Base-by-base conservation (phyloP, 2,113 vertebrate species). In the Verasper variegatus region DNA sequence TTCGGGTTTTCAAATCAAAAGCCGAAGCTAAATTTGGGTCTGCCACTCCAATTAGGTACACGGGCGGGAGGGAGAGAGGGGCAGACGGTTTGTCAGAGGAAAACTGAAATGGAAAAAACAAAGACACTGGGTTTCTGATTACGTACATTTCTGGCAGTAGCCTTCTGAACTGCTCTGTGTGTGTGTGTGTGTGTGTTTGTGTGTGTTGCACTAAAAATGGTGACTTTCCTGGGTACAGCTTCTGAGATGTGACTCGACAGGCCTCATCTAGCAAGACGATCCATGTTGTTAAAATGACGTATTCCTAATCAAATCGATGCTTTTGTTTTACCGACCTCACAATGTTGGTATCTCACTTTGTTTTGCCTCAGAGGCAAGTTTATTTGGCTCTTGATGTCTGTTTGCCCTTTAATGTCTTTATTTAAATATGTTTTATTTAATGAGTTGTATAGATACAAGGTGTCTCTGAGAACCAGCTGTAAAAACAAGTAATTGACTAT, bases 21-120 rank as follows among this genome's bases (percentile, higher is more conserved):
- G 52, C 71, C 2, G 0, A 20, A 23, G 71, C 72, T 89, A 86
- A 65, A 83, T 87, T 79, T 71, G 55, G 66, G 35, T 68, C 80
- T 64, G 72, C 82, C 76, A 71, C 68, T 88, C 51, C 68, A 89
- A 76, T 88, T 83, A 75, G 74, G 9, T 35, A 37, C 51, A 15
- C 6, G 35, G 47, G 55, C 66, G 26, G 8, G 61, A 47, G 15
- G 47, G 55, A 73, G 31, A 11, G 61, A 47, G 15, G 23, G 27
- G 61, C 47, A 69, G 35, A 11, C 15, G 24, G 60, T 26, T 59
- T 31, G 20, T 24, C 21, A 62, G 55, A 24, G 37, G 40, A n/a
- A 71, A 58, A 81, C 1, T n/a, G 18, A 35, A 55, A 78, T n/a
- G 45, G 24, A 66, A 59, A 13, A 27, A 24, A 4, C 27, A 27